Evolutionary conservation across 2,113 vertebrate genomes (phyloP), one percentile per base, ranked within the genome.

Genomic region (Lepidiolamprologus cunningtoni): DNA sequence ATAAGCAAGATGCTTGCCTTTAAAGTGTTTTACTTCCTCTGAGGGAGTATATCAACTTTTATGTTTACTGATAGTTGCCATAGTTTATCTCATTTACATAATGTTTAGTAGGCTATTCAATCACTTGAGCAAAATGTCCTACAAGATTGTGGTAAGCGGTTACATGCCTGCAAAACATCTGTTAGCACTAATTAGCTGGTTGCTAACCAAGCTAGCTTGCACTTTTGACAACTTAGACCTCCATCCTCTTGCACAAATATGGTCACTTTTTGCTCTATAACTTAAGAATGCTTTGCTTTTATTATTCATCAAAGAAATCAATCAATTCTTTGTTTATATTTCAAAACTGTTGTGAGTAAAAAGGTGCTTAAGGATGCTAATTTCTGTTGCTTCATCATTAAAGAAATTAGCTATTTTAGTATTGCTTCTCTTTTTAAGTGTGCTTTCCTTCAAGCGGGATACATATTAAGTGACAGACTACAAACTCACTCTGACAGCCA

Each of bases 401-500:
- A 53, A 81, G 80, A 33, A 78, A 80, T 88, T 53, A 87, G 90
- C n/a, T 26, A 85, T 85, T 76, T 86, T 52, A 55, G 87, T 86
- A 89, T 81, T 58, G 86, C 88, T 50, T 31, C 80, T 78, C 84
- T 87, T 66, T 42, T 80, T 53, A 14, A 57, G 37, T 50, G 45
- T 19, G 81, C 17, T 84, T 86, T 21, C 13, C 26, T 88, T 86
- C 85, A 80, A 89, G 76, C 37, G 31, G 47, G 83, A 89, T 79
- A 63, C 68, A 58, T 52, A 21, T 42, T 90, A 90, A 94, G 85
- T 84, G 90, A 92, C 91, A 82, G 90, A 81, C 33, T 87, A 93
- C 87, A 95, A 94, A 94, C 86, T 84, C 16, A 14, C 81, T 76
- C 85, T 85, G 94, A 94, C 94, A 94, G 81, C 61, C 89, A 79